Base-by-base conservation (phyloP, 2,888 invertebrate species). In the Gymnocheta viridis region DNA sequence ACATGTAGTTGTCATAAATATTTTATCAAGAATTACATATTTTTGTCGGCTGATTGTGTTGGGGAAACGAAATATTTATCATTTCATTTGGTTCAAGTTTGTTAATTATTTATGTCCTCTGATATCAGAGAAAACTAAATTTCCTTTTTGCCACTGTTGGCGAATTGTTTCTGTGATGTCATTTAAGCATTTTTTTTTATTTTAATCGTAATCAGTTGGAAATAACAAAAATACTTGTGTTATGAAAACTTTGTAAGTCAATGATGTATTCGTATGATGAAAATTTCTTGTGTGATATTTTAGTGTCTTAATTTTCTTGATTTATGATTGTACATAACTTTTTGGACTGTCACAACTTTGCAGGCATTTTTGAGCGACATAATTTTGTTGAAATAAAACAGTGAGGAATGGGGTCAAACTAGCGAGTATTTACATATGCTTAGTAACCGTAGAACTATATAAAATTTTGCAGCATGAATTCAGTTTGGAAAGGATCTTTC, bases 71-170 rank as follows among this genome's bases (percentile, higher is more conserved):
- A 88, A 54, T 44, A 66, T 19, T 89, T 90, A 90, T 87, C 87
- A 87, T 86, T 62, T 87, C 87, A 69, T 76, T 70, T 73, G 88
- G 86, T 88, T 88, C 88, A 89, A 90, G 90, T 91, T 90, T 89
- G 90, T 91, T 91, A 91, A 91, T 91, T 91, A 91, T 91, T 91
- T 91, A 91, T 91, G 91, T 90, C 86, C 87, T 89, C 87, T 47
- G 74, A 62, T 78, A 62, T 29, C 58, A 47, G 32, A 56, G 47
- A n/a, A 44, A 78, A 73, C 69, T 81, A 78, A 73, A 73, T 73
- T 84, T 41, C 10, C 6, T 32, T 41, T 81, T 51, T 66, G 32
- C 29, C 32, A 32, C n/a, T 41, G 22, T 51, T 58, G 29, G 24
- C 49, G 35, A 47, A 58, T 44, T 38, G 69, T 54, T 62, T 54